These are phyloP conservation scores for Tapirus terrestris DNA, from an alignment of 2,113 vertebrate species.

Conservation along the genomic window DNA sequence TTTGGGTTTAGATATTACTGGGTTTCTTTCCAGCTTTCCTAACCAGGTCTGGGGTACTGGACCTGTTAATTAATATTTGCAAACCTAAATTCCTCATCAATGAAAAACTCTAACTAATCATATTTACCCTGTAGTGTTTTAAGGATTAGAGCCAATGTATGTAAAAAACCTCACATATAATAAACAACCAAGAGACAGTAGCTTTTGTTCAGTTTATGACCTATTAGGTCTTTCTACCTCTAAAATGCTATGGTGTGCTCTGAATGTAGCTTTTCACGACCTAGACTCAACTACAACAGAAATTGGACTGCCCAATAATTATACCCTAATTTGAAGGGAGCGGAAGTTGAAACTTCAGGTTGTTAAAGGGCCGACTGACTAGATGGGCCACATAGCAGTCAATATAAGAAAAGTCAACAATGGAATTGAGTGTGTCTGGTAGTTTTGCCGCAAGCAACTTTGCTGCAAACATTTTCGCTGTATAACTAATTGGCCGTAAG, in stretches of 20 bases:
- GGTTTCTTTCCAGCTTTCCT: not conserved
- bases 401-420: not conserved
- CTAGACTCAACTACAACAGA: not conserved
- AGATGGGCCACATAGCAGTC: not conserved
- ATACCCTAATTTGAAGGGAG: not conserved
- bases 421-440: not conserved
- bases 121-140: not conserved
- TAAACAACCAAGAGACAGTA: not conserved
- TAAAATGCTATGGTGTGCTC: rapidly evolving
- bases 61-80: not conserved
- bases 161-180: not conserved
- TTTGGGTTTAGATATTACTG: not conserved
- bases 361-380: not conserved
- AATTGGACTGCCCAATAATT: not conserved
- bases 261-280: not conserved
- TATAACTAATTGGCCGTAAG: no score
- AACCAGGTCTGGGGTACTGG: not conserved
- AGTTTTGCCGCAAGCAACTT: no score
- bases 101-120: not conserved
- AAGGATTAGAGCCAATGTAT: not conserved
- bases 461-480: no score
- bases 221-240: not conserved
- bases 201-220: not conserved
- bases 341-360: not conserved
- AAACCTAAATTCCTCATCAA: not conserved